Evolutionary conservation across 2,888 invertebrate species (phyloP), one percentile per base, ranked within the genome.

Genomic region (Plagodis pulveraria): DNA sequence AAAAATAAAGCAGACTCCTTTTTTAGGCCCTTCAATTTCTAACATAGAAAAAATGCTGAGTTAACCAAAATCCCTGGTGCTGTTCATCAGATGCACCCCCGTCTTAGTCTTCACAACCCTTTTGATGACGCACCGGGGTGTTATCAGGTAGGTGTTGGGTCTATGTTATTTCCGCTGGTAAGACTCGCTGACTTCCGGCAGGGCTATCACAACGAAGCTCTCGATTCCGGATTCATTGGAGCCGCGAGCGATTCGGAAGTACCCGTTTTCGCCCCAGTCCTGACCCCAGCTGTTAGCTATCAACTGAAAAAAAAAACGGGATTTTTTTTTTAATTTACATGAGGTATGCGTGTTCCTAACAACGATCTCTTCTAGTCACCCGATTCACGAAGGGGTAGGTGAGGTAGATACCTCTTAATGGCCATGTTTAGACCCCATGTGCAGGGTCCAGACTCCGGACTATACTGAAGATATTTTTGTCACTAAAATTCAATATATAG

Each of bases 271-370:
- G 8, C 99, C 99, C 99, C 99, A 99, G 69, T 95, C 91, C 0
- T 86, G 77, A 7, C 99, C 99, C 99, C 99, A 99, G 38, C 98
- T 98, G 89, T 99, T 99, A 48, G 97, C 97, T 44, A 96, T 97
- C 78, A 97, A 93, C 98, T 99, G 91, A 6, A 22, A 12, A 41
- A 10, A n/a, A n/a, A 9, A 41, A n/a, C n/a, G n/a, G n/a, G n/a
- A n/a, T n/a, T n/a, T n/a, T n/a, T n/a, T n/a, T n/a, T n/a, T n/a
- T n/a, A n/a, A n/a, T n/a, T n/a, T n/a, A n/a, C n/a, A n/a, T n/a
- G n/a, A n/a, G n/a, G n/a, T n/a, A n/a, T 22, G 22, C 22, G 22
- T 22, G 22, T 1, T 22, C 22, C 22, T 22, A 1, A 22, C 22
- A 22, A 22, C 4, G 22, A 22, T 22, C 22, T 4, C 22, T 2